A percentile compares a stretch with the other conserved stretches of the same genome.
Evolutionary conservation across 2,888 invertebrate species (phyloP).

Genomic region (Neoscelio sp.): DNA sequence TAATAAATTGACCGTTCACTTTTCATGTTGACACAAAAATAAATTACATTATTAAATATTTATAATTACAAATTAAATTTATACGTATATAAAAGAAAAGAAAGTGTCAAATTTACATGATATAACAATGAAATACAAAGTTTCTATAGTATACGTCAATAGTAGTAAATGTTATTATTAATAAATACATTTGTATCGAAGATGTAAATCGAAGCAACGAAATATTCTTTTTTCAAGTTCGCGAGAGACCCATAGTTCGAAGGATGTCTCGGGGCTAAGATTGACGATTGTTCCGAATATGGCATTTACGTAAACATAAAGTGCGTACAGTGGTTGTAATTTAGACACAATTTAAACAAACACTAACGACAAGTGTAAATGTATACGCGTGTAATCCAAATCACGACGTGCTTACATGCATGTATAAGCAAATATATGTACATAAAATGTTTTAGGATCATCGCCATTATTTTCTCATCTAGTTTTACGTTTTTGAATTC

Average conservation of each 20-base stretch:
- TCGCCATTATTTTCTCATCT: not conserved
- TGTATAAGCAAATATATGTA: slow-evolving; percentile 21
- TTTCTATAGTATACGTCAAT: too few species aligned
- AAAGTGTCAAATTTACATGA: too few species aligned
- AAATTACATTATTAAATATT: too few species aligned
- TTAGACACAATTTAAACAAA: slow-evolving; percentile 49
- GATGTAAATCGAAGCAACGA: slow-evolving; percentile 57
- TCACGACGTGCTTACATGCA: slow-evolving; percentile 57
- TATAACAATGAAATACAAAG: too few species aligned
- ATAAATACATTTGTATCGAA: slow-evolving; percentile 10
- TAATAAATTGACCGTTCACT: too few species aligned
- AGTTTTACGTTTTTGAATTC: not conserved
- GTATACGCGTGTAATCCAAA: slow-evolving; percentile 49
- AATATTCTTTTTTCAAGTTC: slow-evolving; percentile 61
- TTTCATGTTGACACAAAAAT: too few species aligned
- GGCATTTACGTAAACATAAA: slow-evolving; percentile 55
- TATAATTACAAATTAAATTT: too few species aligned
- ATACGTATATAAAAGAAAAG: too few species aligned
- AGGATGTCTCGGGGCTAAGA: slow-evolving; percentile 59
- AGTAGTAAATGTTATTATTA: too few species aligned
- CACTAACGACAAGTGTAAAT: slow-evolving; percentile 57
- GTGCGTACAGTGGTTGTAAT: slow-evolving; percentile 65
- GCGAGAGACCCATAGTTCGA: slow-evolving; percentile 56
- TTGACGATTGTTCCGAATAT: slow-evolving; percentile 55
- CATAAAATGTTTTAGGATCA: slow-evolving; percentile 39